Base-by-base conservation (phyloP, 2,888 invertebrate genomes). In the Conistra vaccinii region DNA sequence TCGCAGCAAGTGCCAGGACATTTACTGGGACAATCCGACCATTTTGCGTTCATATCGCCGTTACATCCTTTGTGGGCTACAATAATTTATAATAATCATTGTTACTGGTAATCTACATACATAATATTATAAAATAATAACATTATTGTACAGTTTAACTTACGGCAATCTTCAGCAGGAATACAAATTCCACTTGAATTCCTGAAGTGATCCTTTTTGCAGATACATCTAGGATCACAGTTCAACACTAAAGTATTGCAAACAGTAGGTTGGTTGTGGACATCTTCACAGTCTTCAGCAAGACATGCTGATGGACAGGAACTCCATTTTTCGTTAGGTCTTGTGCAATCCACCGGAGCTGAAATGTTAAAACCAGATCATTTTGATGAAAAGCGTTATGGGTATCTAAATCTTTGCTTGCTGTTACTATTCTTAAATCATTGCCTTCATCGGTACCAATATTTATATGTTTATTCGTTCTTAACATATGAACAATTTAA, bases 201-300 rank as follows among this genome's bases (percentile, higher is more conserved):
- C 73, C 93, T 91, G 17, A 86, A 92, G 69, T 85, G 75, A 23
- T 80, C 71, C 61, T 92, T 83, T 58, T 78, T 77, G 63, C 93
- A 93, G 5, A 88, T 76, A 68, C 93, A 93, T 66, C 69, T 80
- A 45, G 93, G 93, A 17, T 91, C 80, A 80, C 93, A 93, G 63
- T 92, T 90, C 29, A 88, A 73, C 1, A 91, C 69, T 0, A 91
- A 73, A 4, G 91, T 89, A 68, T 93, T 89, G 79, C 93, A 93
- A 0, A 76, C 72, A 1, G 67, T 57, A 0, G 84, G 84, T 62
- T 84, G 85, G 0, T 85, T 70, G 51, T 89, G 68, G 0, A 88
- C 78, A 65, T 91, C 90, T 7, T 85, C 81, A 66, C 93, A 93
- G 55, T 82, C 83, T 68, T 92, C 92, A 12, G 82, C 81, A 1